Percentiles rank a stretch among this genome's conserved stretches.
These are phyloP conservation scores for Hipposideros larvatus DNA, from an alignment of 2,797 vertebrate species.

Conservation along the genomic window DNA sequence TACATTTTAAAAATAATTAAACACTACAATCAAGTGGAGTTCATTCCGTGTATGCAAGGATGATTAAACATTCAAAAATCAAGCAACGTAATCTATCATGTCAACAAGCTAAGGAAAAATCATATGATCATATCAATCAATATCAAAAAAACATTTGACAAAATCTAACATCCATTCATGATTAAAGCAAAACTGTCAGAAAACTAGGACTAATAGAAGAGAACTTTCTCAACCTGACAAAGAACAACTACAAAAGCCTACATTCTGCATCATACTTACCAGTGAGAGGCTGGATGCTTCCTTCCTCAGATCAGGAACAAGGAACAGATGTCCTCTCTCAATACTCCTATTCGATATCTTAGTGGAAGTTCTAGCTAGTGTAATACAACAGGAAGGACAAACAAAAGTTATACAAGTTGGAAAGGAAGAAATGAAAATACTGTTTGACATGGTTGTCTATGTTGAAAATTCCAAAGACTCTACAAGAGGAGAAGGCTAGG, in stretches of 20 bases:
- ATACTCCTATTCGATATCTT: not conserved
- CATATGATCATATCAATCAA: not conserved
- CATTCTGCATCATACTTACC: not conserved
- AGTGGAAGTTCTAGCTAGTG: not conserved
- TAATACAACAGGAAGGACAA: not conserved
- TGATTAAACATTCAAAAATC: not conserved
- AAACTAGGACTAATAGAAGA: not conserved
- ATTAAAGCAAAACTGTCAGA: not conserved
- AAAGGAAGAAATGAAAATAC: not conserved
- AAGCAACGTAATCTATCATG: not conserved
- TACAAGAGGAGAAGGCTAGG: not conserved
- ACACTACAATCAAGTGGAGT: not conserved
- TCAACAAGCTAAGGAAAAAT: not conserved
- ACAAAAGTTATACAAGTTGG: not conserved
- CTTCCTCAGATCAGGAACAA: not conserved
- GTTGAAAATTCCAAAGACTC: not conserved
- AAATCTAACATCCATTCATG: not conserved
- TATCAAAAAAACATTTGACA: not conserved
- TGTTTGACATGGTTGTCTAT: not conserved
- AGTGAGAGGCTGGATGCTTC: not conserved
- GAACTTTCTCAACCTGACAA: not conserved
- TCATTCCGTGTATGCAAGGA: not conserved
- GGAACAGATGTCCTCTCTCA: not conserved
- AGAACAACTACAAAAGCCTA: slow-evolving; percentile 14
- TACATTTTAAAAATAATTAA: not conserved